Evolutionary conservation across 2,797 vertebrate genomes (phyloP).

Genomic region (Rachycentron canadum): DNA sequence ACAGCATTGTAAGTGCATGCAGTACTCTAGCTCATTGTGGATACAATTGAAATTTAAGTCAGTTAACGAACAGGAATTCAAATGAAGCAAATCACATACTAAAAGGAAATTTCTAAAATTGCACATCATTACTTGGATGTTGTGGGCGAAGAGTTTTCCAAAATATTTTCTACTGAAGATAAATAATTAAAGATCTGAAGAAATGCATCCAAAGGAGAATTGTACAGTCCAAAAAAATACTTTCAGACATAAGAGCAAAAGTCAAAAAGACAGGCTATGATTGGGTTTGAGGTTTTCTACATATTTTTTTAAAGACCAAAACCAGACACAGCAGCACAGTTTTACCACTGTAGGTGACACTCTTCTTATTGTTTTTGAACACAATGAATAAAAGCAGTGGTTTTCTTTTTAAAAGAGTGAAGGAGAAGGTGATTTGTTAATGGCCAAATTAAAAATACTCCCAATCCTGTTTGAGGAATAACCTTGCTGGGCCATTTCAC

Average conservation of each 20-base stretch:
- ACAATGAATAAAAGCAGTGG: too few species aligned
- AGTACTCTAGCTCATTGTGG: neutral
- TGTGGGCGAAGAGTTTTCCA: neutral
- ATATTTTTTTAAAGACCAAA: neutral
- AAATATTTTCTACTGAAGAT: neutral
- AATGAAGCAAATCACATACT: neutral
- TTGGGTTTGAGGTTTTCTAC: too few species aligned
- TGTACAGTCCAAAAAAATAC: neutral
- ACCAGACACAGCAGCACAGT: neutral
- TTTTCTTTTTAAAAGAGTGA: too few species aligned
- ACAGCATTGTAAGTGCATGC: neutral
- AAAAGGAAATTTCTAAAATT: neutral
- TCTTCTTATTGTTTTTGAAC: too few species aligned
- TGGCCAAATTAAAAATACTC: too few species aligned
- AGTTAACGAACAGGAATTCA: neutral
- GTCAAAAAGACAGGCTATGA: neutral
- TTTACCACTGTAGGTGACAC: neutral
- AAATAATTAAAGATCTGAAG: neutral
- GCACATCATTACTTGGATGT: neutral
- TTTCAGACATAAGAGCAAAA: neutral
- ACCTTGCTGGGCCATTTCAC: too few species aligned
- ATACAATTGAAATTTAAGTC: neutral
- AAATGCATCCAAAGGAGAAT: neutral
- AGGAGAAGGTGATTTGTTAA: too few species aligned
- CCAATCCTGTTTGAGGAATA: too few species aligned